A percentile compares a stretch with the other conserved stretches of the same genome.
Conservation (phyloP, 64 coral and sea anemone genomes). For the Catalaphyllia jardinei region DNA sequence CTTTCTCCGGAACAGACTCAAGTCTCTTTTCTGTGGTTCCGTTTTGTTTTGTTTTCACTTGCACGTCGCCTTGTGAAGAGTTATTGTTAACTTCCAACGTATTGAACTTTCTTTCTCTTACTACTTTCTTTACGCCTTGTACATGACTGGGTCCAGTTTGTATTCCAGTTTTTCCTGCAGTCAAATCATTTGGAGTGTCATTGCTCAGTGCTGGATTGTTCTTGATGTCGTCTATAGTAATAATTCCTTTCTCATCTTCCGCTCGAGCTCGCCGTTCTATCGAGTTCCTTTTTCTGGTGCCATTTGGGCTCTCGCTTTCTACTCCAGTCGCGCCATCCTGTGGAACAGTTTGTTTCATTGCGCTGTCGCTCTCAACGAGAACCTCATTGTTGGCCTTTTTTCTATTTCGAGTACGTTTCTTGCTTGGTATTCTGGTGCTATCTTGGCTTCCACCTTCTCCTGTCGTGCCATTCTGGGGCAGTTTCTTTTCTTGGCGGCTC, state of each 20-base stretch:
- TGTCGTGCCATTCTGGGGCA: neutral
- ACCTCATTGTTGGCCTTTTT: neutral
- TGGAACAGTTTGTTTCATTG: neutral
- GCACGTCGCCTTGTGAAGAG: neutral
- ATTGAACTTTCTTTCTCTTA: neutral
- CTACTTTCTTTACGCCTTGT: neutral
- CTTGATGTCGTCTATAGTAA: too few relatives aligned
- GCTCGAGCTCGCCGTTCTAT: too few relatives aligned
- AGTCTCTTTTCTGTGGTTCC: neutral
- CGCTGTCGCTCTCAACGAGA: neutral
- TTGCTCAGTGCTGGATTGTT: too few relatives aligned
- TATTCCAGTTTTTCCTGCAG: too few relatives aligned
- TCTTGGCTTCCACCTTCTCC: neutral
- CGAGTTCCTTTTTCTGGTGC: neutral
- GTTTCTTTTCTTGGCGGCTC: too few relatives aligned
- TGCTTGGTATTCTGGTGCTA: too few relatives aligned
- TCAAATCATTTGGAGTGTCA: too few relatives aligned
- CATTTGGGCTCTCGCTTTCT: neutral
- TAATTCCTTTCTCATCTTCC: too few relatives aligned
- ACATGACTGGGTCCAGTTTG: too few relatives aligned
- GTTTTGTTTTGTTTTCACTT: neutral
- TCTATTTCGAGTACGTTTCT: neutral
- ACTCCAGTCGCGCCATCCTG: neutral
- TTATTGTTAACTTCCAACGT: neutral
- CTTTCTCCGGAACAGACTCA: neutral